Percentiles rank a stretch among this genome's conserved stretches.
These are phyloP conservation scores for Apus apus DNA, from an alignment of 2,113 vertebrate genomes.

Conservation along the genomic window DNA sequence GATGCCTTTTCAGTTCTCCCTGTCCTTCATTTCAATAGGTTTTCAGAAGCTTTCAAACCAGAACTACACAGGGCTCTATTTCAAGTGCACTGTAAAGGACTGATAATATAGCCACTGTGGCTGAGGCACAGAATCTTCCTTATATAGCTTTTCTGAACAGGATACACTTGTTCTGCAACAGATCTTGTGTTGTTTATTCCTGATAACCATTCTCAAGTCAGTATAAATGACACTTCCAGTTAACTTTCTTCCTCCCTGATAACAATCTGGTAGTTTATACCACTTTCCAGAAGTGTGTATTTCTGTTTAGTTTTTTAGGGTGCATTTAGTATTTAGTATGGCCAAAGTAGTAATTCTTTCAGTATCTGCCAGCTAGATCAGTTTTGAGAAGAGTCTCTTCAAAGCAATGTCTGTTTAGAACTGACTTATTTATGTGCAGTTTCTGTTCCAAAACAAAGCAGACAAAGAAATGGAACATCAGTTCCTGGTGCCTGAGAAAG, in stretches of 20 bases:
- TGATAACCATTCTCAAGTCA: conserved; percentile 46
- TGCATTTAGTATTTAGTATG: conserved; percentile 33
- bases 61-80: conserved; percentile 47
- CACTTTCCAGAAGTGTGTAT: conserved; percentile 51
- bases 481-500: conserved; percentile 48
- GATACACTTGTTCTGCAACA: conserved; percentile 59
- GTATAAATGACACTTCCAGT: conserved; percentile 64
- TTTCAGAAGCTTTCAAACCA: conserved; percentile 53
- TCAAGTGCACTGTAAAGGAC: conserved; percentile 46
- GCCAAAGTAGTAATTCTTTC: conserved; percentile 57
- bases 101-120: conserved; percentile 65
- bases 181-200: conserved; percentile 52
- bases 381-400: conserved; percentile 62
- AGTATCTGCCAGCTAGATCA: conserved; percentile 54
- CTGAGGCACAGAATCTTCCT: conserved; percentile 56
- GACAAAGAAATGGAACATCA: conserved; percentile 38
- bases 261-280: conserved; percentile 64
- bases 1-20: conserved; percentile 60
- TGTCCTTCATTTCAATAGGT: conserved; percentile 43
- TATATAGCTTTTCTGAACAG: conserved; percentile 58
- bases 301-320: conserved; percentile 59
- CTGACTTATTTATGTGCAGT: conserved; percentile 58
- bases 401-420: conserved; percentile 62
- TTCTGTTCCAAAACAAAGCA: conserved; percentile 31
- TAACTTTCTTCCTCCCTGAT: conserved; percentile 69